phyloP scores from a whole-genome alignment of 2,113 vertebrate species.

The human region DNA sequence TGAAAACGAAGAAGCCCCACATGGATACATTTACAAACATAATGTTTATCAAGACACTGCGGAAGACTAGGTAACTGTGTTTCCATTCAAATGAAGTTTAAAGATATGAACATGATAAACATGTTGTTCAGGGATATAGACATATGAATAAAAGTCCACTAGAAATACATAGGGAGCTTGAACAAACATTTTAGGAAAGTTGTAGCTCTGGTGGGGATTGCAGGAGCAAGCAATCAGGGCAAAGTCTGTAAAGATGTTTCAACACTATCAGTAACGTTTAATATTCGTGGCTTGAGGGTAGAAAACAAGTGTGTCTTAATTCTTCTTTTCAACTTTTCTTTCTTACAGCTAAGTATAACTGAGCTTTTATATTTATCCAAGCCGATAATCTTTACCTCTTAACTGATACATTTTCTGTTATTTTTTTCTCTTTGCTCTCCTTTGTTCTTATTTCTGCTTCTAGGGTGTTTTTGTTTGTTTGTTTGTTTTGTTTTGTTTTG shows the following conservation, averaged over 20 bases:
- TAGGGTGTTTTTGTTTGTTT: not conserved
- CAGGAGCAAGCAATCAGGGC: not conserved
- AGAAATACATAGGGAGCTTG: not conserved
- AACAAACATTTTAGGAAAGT: not conserved
- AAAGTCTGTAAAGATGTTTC: not conserved
- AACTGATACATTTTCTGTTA: not conserved
- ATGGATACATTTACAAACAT: not conserved
- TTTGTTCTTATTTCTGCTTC: not conserved
- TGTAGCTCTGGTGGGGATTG: not conserved
- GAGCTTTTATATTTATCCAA: not conserved
- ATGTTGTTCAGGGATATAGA: not conserved
- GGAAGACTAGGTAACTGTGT: not conserved
- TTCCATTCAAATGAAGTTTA: not conserved
- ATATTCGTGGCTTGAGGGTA: not conserved
- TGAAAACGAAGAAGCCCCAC: not conserved
- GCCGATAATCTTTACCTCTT: not conserved
- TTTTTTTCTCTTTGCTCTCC: not conserved
- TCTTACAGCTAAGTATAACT: not conserved
- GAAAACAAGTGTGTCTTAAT: not conserved
- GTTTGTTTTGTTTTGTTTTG: too few relatives aligned
- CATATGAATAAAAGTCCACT: not conserved
- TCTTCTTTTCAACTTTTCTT: not conserved
- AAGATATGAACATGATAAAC: not conserved
- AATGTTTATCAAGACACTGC: not conserved
- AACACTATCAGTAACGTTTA: not conserved